phyloP scores from a whole-genome alignment of 2,797 vertebrate species.

The Tangara arthus region DNA sequence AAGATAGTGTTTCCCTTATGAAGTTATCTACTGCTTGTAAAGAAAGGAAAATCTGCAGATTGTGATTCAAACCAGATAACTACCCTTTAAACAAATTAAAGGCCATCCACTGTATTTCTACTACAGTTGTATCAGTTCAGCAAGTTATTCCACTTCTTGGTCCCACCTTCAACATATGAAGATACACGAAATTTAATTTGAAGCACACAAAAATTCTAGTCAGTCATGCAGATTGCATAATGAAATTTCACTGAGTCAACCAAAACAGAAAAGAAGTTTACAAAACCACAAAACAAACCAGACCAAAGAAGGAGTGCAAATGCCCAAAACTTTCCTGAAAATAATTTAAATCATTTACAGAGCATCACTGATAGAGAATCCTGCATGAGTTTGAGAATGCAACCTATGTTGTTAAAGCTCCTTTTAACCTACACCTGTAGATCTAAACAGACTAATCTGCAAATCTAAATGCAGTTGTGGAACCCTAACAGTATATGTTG shows the following conservation, averaged over 20 bases:
- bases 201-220: neutral
- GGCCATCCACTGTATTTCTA: neutral
- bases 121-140: too few species aligned
- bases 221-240: neutral
- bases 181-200: too few species aligned
- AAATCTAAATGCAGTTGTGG: neutral
- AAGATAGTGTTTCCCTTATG: neutral
- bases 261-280: neutral
- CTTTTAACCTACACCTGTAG: neutral
- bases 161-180: too few species aligned
- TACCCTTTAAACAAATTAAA: neutral
- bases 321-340: neutral
- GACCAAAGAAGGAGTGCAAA: neutral
- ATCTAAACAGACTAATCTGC: neutral
- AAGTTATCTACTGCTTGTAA: neutral
- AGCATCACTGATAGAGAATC: neutral
- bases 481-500: neutral
- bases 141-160: too few species aligned
- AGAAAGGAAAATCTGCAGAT: neutral
- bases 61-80: neutral
- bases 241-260: conserved; percentile 5
- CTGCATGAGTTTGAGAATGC: neutral
- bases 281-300: neutral
- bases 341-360: neutral
- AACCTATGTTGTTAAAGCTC: neutral